Base-by-base conservation (phyloP, 2,797 vertebrate species). In the Synanceia verrucosa region DNA sequence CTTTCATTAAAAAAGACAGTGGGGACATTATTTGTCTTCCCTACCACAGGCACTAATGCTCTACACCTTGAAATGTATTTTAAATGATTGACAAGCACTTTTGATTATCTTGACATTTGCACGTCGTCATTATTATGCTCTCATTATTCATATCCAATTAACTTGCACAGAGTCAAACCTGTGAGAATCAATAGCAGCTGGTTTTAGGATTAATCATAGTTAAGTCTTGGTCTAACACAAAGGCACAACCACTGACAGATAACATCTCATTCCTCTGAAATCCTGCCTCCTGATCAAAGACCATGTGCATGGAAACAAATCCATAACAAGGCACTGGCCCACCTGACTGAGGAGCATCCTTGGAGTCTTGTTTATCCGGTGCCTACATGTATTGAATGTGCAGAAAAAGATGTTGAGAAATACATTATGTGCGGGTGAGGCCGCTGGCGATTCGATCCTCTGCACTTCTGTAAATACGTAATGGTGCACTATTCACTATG, bases 281-380 rank as follows among this genome's bases (percentile, higher is more conserved):
- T 71, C 76, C 70, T 60, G 56, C 78, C 57, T 63, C 50, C 53
- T 19, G 69, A 88, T 88, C 85, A 88, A 89, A 92, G 76, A 24
- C 88, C 48, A 88, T 84, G 86, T 65, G 86, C 86, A 88, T 86
- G 87, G 86, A 88, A 87, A 89, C 86, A 70, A 87, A 88, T 89
- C 76, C 76, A 78, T 85, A 84, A 84, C 56, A 81, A 83, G 44
- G 55, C 58, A 70, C 59, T 18, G 70, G 85, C 74, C 84, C 74
- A 69, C 61, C 72, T 73, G 76, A 89, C 29, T 65, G 70, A 86
- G 74, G 44, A 76, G 67, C 28, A 52, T 81, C 77, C 65, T 77
- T 13, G n/a, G 76, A 70, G 78, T 65, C 57, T 68, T 63, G 65
- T 82, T 81, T 79, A 73, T 79, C 37, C 34, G 21, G 66, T 1